Percentiles rank a stretch among this genome's conserved stretches.
Evolutionary conservation across 2,888 invertebrate genomes (phyloP).

Genomic region (Laothoe populi): DNA sequence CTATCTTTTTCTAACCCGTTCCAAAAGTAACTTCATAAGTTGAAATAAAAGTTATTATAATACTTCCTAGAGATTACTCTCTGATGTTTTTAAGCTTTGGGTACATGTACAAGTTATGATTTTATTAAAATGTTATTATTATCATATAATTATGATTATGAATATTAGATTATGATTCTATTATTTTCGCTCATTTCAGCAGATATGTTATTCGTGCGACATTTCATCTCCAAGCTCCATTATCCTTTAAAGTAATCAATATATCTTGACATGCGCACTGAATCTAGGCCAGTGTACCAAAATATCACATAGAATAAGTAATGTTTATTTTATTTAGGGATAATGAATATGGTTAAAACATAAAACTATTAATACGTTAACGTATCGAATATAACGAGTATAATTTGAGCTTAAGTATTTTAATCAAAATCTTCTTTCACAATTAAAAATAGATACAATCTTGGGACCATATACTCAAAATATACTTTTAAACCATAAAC

Average conservation of each 20-base stretch:
- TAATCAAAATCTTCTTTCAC: no score
- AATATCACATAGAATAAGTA: constrained; percentile 40
- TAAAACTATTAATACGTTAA: no score
- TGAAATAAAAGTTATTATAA: background rate
- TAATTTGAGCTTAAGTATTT: no score
- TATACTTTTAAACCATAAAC: no score
- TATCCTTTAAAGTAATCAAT: constrained; percentile 63
- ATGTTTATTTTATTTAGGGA: background rate
- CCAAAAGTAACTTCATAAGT: no score
- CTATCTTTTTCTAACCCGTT: constrained; percentile 16
- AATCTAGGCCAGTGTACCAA: constrained; percentile 72
- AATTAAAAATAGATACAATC: no score
- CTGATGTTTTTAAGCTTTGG: constrained; percentile 17
- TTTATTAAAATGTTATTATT: no score
- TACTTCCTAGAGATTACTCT: background rate
- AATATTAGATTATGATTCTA: background rate
- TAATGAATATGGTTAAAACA: background rate
- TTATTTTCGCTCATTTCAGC: background rate
- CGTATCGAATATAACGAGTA: no score
- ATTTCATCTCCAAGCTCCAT: constrained; percentile 14
- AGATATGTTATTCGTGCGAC: background rate
- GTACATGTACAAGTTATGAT: no score
- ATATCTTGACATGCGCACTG: constrained; percentile 77
- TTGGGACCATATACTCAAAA: no score
- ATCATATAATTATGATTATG: no score